phyloP scores from a whole-genome alignment of 1,140 invertebrate genomes.

The Tetramorium simillimum region DNA sequence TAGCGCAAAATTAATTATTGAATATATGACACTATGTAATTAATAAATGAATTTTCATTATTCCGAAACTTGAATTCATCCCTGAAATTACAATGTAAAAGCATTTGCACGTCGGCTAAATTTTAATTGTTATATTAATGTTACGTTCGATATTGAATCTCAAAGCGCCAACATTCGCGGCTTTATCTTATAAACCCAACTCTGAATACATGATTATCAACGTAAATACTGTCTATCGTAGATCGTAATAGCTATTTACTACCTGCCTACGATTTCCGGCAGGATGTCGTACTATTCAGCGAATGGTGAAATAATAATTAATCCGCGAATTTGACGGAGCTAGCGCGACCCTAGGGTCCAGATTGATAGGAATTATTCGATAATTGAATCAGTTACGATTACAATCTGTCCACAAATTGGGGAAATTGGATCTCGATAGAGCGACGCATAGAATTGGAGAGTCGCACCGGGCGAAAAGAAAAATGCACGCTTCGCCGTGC shows the following conservation, averaged over 20 bases:
- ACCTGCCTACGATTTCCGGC: not conserved
- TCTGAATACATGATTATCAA: not conserved
- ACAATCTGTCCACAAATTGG: conserved; percentile 40
- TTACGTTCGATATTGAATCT: not conserved
- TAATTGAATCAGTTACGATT: conserved; percentile 37
- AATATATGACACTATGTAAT: not conserved
- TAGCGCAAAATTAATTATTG: not conserved
- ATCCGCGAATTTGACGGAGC: not conserved
- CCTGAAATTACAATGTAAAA: not conserved
- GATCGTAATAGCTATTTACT: not conserved
- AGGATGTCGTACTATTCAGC: not conserved
- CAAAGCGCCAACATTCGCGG: not conserved
- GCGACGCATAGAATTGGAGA: not conserved
- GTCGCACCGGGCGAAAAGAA: not conserved
- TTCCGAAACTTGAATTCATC: not conserved
- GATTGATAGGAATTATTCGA: conserved; percentile 33
- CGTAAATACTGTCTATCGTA: not conserved
- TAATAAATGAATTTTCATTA: conserved; percentile 4
- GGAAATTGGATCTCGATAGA: conserved; percentile 6
- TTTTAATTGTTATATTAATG: not conserved
- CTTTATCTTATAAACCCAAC: not conserved
- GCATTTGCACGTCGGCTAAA: not conserved
- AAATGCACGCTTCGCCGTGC: not conserved
- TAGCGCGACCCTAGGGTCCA: not conserved
- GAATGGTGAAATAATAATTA: conserved; percentile 42